Evolutionary conservation across 2,797 vertebrate genomes (phyloP).

Genomic region (Hydrocynus forskahlii): DNA sequence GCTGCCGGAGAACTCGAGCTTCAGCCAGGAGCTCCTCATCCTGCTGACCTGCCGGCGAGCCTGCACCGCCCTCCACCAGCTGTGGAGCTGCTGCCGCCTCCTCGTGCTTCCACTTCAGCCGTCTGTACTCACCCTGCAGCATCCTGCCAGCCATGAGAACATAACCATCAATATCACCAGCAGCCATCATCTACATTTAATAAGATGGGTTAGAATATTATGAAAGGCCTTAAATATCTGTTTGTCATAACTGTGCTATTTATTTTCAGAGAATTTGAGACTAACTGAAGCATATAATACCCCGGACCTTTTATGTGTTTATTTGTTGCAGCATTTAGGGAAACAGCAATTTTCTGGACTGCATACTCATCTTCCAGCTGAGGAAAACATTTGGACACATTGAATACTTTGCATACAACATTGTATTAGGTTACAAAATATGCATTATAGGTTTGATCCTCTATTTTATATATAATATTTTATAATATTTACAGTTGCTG

Average conservation of each 20-base stretch:
- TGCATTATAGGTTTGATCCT: neutral
- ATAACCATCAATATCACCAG: neutral
- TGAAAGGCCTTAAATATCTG: neutral
- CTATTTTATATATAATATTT: no score
- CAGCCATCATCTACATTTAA: neutral
- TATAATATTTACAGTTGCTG: neutral
- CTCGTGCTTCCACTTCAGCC: constrained; percentile 96
- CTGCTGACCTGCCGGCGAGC: constrained; percentile 69
- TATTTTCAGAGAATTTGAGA: neutral
- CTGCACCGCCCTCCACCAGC: constrained; percentile 80
- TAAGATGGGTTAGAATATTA: neutral
- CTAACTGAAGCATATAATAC: neutral
- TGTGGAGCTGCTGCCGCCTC: constrained; percentile 85
- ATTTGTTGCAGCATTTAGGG: neutral
- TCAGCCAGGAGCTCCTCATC: constrained; percentile 94
- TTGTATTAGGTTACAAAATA: neutral
- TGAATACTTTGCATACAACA: neutral
- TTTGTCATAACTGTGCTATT: no score
- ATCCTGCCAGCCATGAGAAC: constrained; percentile 77
- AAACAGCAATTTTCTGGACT: no score
- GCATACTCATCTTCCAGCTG: no score
- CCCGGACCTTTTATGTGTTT: neutral
- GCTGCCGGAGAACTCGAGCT: constrained; percentile 92
- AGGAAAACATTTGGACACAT: no score
- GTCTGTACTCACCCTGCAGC: constrained; percentile 93